Conservation (phyloP, 1,140 invertebrate species). For the Pseudomyrmex sp. region DNA sequence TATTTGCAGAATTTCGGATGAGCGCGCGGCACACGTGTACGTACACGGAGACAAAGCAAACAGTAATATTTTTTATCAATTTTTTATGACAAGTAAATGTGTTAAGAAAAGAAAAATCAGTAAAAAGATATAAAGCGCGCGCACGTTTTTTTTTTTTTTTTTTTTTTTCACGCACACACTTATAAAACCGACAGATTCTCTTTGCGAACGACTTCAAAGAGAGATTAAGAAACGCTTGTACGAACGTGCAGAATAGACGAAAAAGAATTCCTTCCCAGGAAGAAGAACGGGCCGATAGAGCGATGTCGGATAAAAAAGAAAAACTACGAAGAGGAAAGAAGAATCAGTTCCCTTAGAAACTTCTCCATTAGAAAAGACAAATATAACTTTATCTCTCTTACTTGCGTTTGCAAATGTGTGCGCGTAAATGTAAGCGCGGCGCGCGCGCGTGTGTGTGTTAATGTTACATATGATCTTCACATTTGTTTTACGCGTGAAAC, state of each 20-base stretch:
- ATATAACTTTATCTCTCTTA: constrained; percentile 15
- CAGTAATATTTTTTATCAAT: not conserved
- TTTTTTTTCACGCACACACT: not conserved
- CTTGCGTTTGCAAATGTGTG: not conserved
- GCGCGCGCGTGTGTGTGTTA: too few species aligned
- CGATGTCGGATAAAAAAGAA: constrained; percentile 26
- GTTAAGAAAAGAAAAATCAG: not conserved
- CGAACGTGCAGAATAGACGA: constrained; percentile 4
- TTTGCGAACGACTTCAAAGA: constrained; percentile 20
- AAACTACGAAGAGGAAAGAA: constrained; percentile 22
- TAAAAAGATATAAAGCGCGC: not conserved
- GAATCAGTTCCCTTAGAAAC: constrained; percentile 42
- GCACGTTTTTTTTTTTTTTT: constrained; percentile 13
- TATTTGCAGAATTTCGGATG: not conserved
- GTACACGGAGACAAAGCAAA: too few species aligned
- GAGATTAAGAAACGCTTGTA: constrained; percentile 41
- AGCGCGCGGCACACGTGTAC: not conserved
- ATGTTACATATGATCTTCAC: not conserved
- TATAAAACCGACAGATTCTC: constrained; percentile 26
- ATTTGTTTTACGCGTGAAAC: not conserved
- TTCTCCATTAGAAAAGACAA: constrained; percentile 31
- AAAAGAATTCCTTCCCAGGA: constrained; percentile 40
- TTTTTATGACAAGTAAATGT: not conserved
- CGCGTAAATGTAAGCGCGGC: too few species aligned
- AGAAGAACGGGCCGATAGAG: constrained; percentile 34